phyloP scores from a whole-genome alignment of 2,888 invertebrate species.

The Brachyopa scutellaris region DNA sequence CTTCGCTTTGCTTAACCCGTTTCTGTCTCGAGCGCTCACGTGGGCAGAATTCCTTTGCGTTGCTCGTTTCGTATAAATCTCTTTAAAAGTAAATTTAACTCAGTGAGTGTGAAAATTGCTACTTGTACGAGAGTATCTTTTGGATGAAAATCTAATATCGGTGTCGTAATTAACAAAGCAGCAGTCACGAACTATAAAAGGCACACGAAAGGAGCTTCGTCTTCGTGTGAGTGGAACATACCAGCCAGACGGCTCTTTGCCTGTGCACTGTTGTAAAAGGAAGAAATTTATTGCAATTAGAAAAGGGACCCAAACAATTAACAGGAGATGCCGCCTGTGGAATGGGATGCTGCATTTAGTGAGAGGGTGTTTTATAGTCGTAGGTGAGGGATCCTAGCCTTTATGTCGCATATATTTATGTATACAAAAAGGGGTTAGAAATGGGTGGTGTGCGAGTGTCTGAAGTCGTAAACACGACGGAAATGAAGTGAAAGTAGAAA shows the following conservation, averaged over 20 bases:
- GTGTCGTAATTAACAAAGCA: constrained; percentile 63
- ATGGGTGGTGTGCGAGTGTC: not conserved
- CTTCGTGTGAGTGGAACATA: too few relatives aligned
- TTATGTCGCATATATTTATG: constrained; percentile 5
- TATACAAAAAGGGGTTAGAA: not conserved
- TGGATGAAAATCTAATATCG: constrained; percentile 57
- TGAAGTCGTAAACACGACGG: constrained; percentile 16
- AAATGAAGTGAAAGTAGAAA: constrained; percentile 17
- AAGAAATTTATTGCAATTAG: constrained; percentile 61
- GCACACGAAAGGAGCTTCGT: not conserved
- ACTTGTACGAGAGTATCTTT: constrained; percentile 26
- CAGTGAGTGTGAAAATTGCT: constrained; percentile 32
- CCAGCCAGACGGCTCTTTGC: not conserved
- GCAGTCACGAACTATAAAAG: constrained; percentile 51
- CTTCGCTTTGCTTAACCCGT: not conserved
- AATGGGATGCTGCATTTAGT: constrained; percentile 44
- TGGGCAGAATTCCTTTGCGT: constrained; percentile 39
- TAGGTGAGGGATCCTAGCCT: not conserved
- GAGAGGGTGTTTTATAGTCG: constrained; percentile 23
- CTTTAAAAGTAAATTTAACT: constrained; percentile 50
- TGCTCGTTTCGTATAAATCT: constrained; percentile 45
- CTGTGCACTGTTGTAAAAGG: constrained; percentile 19
- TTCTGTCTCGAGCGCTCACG: not conserved
- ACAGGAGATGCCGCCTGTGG: constrained; percentile 23
- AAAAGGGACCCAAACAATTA: constrained; percentile 52